Percentiles rank a stretch among this genome's conserved stretches.
phyloP scores from a whole-genome alignment of 2,888 invertebrate species.

The Monopis laevigella region DNA sequence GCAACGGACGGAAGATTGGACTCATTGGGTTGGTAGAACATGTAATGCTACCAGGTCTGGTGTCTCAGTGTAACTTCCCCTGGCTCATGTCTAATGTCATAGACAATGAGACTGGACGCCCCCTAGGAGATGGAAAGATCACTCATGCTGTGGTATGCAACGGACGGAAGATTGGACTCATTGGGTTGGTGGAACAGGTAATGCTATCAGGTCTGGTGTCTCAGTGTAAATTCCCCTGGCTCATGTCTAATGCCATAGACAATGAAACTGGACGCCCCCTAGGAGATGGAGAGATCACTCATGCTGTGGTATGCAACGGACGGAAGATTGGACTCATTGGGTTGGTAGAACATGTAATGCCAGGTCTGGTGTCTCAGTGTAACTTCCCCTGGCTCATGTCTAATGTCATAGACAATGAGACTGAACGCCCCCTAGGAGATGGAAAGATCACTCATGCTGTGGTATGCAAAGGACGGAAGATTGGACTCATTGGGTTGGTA shows the following conservation, averaged over 20 bases:
- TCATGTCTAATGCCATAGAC: conserved; percentile 92
- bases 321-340: conserved; percentile 81
- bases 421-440: conserved; percentile 82
- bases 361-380: conserved; percentile 78
- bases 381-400: conserved; percentile 94
- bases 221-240: conserved; percentile 87
- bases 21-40: conserved; percentile 77
- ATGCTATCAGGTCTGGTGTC: conserved; percentile 79
- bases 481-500: conserved; percentile 78
- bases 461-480: conserved; percentile 79
- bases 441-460: conserved; percentile 84
- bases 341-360: conserved; percentile 74
- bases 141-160: conserved; percentile 82
- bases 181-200: conserved; percentile 75
- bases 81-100: conserved; percentile 95
- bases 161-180: conserved; percentile 79
- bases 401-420: conserved; percentile 90
- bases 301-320: conserved; percentile 81
- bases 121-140: conserved; percentile 83
- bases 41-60: conserved; percentile 82
- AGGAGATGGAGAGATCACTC: conserved; percentile 82
- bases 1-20: conserved; percentile 81
- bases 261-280: conserved; percentile 87
- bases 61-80: conserved; percentile 81
- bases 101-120: conserved; percentile 87